Evolutionary conservation across 2,888 invertebrate species (phyloP).

Genomic region (Oscheius onirici): DNA sequence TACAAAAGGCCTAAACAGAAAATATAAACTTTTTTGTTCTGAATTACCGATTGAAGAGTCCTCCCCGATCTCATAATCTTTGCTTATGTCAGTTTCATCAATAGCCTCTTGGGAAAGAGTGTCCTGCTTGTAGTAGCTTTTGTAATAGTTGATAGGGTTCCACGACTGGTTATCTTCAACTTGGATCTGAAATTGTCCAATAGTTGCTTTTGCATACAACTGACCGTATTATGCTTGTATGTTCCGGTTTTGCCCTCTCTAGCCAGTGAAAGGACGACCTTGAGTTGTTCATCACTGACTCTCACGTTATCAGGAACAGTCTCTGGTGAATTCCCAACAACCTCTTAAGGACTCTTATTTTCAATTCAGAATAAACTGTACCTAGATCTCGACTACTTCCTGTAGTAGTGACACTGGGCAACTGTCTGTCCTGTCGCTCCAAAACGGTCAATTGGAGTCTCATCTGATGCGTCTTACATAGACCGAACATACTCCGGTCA

Average conservation of each 20-base stretch:
- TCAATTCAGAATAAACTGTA: background rate
- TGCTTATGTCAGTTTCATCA: background rate
- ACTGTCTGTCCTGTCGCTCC: background rate
- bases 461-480: conserved; percentile 23
- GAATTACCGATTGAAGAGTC: background rate
- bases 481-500: conserved; percentile 17
- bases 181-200: background rate
- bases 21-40: background rate
- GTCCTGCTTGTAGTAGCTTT: conserved; percentile 13
- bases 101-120: background rate
- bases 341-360: background rate
- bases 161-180: conserved; percentile 4
- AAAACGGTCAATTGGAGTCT: conserved; percentile 9
- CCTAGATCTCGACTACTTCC: background rate
- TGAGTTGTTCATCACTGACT: conserved; percentile 11
- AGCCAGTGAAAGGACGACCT: conserved; percentile 2
- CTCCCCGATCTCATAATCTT: conserved; percentile 19
- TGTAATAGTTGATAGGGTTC: background rate
- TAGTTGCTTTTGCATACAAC: too few relatives aligned
- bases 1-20: conserved; percentile 7
- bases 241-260: conserved; percentile 14
- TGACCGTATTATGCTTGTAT: conserved; percentile 7
- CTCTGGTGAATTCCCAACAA: background rate
- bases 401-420: background rate
- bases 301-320: background rate